Conservation (phyloP, 2,113 vertebrate genomes). For the Aspidoscelis tigris region DNA sequence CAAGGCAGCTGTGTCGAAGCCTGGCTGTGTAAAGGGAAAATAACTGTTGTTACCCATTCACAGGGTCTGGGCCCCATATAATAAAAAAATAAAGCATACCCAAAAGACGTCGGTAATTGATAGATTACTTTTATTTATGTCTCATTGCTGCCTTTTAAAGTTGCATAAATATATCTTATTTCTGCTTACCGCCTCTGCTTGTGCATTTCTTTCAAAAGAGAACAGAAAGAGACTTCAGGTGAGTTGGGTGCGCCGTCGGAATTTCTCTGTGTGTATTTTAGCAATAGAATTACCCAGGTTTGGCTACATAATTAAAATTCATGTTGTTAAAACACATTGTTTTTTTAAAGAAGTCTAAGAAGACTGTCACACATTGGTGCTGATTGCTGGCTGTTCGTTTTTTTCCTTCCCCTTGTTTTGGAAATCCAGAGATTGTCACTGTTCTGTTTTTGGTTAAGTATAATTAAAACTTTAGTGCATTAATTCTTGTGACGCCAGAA, state of each 20-base stretch:
- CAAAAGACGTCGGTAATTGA: constrained; percentile 59
- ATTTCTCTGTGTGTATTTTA: constrained; percentile 10
- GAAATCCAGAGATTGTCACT: not conserved
- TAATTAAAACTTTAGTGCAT: not conserved
- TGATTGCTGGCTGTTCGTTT: not conserved
- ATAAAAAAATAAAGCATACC: constrained; percentile 49
- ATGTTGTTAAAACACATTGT: not conserved
- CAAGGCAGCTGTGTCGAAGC: constrained; percentile 66
- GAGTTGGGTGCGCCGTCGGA: not conserved
- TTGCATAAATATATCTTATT: constrained; percentile 45
- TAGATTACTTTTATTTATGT: constrained; percentile 53
- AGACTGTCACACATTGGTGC: not conserved
- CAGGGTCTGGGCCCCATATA: constrained; percentile 58
- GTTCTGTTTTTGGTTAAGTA: not conserved
- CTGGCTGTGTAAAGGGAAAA: constrained; percentile 59
- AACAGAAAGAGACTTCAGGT: not conserved
- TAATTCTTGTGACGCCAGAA: constrained; percentile 1
- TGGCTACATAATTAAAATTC: not conserved
- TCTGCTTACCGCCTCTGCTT: constrained; percentile 39
- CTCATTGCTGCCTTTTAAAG: constrained; percentile 47
- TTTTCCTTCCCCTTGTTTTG: not conserved
- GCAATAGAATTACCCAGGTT: not conserved
- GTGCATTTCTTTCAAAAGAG: constrained; percentile 23
- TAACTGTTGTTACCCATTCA: constrained; percentile 53
- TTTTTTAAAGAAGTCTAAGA: not conserved